phyloP scores from a whole-genome alignment of 2,113 vertebrate genomes.

The Nymphicus hollandicus region DNA sequence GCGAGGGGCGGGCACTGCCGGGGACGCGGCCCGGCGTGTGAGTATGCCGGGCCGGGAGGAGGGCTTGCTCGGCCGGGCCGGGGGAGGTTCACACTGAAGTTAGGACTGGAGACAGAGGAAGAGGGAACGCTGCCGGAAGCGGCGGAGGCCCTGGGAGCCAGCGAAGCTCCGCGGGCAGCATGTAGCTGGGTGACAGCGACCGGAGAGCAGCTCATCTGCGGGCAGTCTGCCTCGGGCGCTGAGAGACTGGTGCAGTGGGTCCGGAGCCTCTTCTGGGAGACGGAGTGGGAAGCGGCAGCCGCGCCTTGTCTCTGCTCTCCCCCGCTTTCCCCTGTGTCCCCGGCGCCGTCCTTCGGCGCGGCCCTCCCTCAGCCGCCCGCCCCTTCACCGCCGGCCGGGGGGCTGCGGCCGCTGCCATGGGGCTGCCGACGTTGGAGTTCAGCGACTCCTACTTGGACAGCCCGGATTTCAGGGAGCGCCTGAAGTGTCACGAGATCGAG shows the following conservation, averaged over 20 bases:
- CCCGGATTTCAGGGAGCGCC: conserved; percentile 94
- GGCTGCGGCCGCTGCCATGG: conserved; percentile 76
- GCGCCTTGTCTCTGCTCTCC: neutral
- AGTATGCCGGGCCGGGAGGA: conserved; percentile 32
- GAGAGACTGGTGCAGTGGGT: neutral
- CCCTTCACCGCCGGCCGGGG: neutral
- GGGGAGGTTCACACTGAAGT: neutral
- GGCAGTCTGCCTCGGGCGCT: neutral
- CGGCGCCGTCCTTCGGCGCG: neutral
- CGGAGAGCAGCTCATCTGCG: neutral
- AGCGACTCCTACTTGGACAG: conserved; percentile 96
- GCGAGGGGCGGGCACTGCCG: neutral
- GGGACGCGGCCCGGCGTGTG: neutral
- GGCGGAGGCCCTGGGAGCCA: neutral
- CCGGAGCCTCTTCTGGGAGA: neutral
- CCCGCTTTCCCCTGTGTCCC: neutral
- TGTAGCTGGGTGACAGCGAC: conserved; percentile 60
- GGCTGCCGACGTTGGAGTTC: conserved; percentile 95
- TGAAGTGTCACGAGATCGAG: conserved; percentile 95
- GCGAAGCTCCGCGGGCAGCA: neutral
- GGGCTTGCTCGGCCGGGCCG: conserved; percentile 14
- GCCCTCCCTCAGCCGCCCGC: neutral
- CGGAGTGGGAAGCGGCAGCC: neutral
- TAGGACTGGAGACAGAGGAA: neutral
- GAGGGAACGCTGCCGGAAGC: conserved; percentile 58